phyloP scores from a whole-genome alignment of 1,140 invertebrate genomes.

The Sinella curviseta region DNA sequence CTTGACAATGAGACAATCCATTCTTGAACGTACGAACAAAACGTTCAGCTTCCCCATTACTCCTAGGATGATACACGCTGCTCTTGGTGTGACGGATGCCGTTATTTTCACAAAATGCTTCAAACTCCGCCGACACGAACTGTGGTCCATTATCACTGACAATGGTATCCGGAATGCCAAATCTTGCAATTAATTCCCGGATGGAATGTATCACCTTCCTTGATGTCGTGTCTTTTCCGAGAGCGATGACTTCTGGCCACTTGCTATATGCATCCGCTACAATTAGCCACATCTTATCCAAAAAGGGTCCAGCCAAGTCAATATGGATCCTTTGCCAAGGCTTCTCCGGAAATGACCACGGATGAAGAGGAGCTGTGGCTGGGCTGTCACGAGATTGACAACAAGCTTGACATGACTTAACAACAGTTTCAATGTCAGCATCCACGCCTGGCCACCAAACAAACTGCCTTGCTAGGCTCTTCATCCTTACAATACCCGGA shows the following conservation, averaged over 20 bases:
- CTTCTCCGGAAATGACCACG: constrained; percentile 52
- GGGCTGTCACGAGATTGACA: constrained; percentile 41
- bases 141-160: constrained; percentile 55
- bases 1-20: constrained; percentile 46
- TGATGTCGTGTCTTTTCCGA: constrained; percentile 33
- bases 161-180: constrained; percentile 52
- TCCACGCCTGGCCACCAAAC: constrained; percentile 50
- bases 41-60: constrained; percentile 44
- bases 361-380: constrained; percentile 46
- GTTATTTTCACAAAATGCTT: constrained; percentile 53
- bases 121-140: constrained; percentile 54
- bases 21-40: constrained; percentile 45
- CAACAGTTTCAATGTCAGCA: constrained; percentile 50
- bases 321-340: constrained; percentile 57
- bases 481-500: constrained; percentile 57
- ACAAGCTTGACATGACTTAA: constrained; percentile 48
- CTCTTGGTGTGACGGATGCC: constrained; percentile 52
- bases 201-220: constrained; percentile 40
- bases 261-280: constrained; percentile 58
- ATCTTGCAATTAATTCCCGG: constrained; percentile 52
- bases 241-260: constrained; percentile 54
- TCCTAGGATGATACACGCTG: constrained; percentile 42
- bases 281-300: constrained; percentile 53
- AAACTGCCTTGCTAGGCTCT: constrained; percentile 53
- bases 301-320: constrained; percentile 56